These are phyloP conservation scores for Nomada ferruginata DNA, from an alignment of 2,888 invertebrate species.

Conservation along the genomic window DNA sequence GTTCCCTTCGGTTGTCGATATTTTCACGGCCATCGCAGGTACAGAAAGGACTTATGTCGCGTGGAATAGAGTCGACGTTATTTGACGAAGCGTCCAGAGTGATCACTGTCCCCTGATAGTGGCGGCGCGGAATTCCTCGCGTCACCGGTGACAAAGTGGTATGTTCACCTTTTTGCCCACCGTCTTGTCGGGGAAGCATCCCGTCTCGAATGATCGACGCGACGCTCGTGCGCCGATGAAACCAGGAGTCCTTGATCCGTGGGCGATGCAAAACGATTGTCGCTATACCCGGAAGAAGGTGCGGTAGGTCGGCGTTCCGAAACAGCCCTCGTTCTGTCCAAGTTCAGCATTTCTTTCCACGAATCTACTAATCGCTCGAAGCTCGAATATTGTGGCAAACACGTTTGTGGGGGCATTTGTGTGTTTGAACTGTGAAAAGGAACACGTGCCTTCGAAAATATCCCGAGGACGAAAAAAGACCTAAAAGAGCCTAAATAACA, in stretches of 20 bases:
- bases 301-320: conserved; percentile 64
- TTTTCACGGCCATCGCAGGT: not conserved
- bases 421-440: not conserved
- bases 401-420: no score
- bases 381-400: not conserved
- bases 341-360: not conserved
- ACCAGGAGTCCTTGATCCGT: conserved; percentile 68
- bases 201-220: conserved; percentile 63
- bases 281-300: conserved; percentile 64
- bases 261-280: conserved; percentile 65
- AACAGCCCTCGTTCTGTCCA: conserved; percentile 12
- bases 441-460: not conserved
- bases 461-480: no score
- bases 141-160: conserved; percentile 63
- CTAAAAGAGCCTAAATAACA: no score
- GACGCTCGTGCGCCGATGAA: conserved; percentile 56
- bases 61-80: conserved; percentile 9
- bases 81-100: conserved; percentile 15
- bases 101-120: conserved; percentile 27
- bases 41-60: not conserved
- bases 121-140: conserved; percentile 53
- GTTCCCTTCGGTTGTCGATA: not conserved
- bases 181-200: conserved; percentile 51
- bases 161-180: conserved; percentile 51
- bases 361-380: not conserved